These are phyloP conservation scores for Hypselothyrea guttata DNA, from an alignment of 2,888 invertebrate species.

Conservation along the genomic window DNA sequence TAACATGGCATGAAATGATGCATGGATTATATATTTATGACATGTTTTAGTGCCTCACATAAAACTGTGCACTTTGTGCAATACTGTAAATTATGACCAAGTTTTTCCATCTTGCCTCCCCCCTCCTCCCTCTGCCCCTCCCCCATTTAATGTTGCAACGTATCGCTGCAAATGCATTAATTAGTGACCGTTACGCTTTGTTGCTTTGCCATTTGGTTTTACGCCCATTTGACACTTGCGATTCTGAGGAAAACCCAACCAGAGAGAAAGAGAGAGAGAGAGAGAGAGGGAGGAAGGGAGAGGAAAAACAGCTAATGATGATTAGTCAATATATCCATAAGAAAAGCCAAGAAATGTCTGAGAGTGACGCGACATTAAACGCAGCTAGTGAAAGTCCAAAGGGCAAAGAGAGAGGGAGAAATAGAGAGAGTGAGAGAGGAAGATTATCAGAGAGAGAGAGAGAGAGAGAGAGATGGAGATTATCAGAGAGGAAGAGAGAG, in stretches of 20 bases:
- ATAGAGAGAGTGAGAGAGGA: no score
- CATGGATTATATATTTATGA: no score
- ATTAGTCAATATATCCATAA: constrained; percentile 26
- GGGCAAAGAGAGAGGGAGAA: constrained; percentile 2
- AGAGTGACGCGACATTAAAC: constrained; percentile 16
- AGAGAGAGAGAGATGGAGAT: neutral
- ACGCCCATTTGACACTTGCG: neutral
- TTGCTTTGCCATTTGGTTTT: constrained; percentile 10
- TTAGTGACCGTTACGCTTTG: constrained; percentile 5
- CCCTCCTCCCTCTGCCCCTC: no score
- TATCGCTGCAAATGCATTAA: constrained; percentile 2
- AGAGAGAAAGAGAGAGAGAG: neutral
- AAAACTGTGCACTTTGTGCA: no score
- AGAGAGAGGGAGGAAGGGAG: no score
- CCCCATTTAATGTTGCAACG: neutral
- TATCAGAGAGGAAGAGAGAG: constrained; percentile 4
- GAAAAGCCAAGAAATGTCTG: constrained; percentile 27
- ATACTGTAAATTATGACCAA: no score
- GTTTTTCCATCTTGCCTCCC: no score
- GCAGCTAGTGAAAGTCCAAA: constrained; percentile 17
- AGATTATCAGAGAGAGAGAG: neutral
- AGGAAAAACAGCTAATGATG: constrained; percentile 10
- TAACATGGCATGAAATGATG: no score
- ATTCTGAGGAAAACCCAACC: no score
- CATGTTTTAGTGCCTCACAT: no score